Evolutionary conservation across 1,140 invertebrate genomes (phyloP).

Genomic region (Muscidifurax raptorellus): DNA sequence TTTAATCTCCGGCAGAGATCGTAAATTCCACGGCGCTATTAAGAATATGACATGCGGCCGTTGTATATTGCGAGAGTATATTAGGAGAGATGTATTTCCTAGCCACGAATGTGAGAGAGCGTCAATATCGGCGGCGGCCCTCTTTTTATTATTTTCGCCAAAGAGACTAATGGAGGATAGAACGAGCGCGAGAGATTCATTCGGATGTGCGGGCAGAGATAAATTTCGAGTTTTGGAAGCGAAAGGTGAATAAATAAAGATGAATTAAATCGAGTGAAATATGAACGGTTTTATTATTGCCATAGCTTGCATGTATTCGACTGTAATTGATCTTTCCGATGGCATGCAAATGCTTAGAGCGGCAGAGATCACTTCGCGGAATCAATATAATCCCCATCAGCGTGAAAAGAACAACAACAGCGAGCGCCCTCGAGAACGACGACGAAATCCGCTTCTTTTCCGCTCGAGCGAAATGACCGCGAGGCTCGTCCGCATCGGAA

Average conservation of each 20-base stretch:
- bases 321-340: slow-evolving; percentile 2
- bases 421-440: too few species aligned
- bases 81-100: slow-evolving; percentile 25
- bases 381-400: neutral
- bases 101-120: neutral
- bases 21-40: slow-evolving; percentile 39
- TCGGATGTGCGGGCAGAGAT: slow-evolving; percentile 20
- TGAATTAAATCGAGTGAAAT: neutral
- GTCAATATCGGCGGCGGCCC: neutral
- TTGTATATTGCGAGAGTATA: slow-evolving; percentile 21
- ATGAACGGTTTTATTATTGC: neutral
- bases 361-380: neutral
- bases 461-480: neutral
- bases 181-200: slow-evolving; percentile 5
- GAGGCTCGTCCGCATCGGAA: neutral
- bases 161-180: slow-evolving; percentile 27
- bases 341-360: neutral
- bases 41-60: slow-evolving; percentile 19
- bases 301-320: too few species aligned
- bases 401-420: neutral
- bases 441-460: neutral
- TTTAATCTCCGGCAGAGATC: slow-evolving; percentile 30
- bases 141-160: neutral
- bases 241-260: slow-evolving; percentile 16
- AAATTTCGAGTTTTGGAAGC: slow-evolving; percentile 5